Evolutionary conservation across 2,888 invertebrate genomes (phyloP).

Genomic region (Eupithecia exiguata): DNA sequence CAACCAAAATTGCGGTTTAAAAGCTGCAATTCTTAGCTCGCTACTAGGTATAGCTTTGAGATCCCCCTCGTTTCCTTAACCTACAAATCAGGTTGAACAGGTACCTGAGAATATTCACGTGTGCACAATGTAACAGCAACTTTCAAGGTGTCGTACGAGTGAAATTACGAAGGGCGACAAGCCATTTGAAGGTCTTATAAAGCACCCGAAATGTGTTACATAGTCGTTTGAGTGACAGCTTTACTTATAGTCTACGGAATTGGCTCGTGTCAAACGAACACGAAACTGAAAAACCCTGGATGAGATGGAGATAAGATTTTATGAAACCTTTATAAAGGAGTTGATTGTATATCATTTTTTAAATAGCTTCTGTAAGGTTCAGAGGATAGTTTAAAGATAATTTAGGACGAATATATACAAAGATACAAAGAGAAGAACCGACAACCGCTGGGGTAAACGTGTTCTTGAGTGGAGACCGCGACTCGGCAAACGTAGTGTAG

Average conservation of each 20-base stretch:
- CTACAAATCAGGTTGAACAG: slow-evolving; percentile 33
- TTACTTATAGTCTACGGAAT: slow-evolving; percentile 57
- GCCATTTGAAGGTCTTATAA: slow-evolving; percentile 63
- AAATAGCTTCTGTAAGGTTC: neutral
- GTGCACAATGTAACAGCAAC: slow-evolving; percentile 49
- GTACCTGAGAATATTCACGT: slow-evolving; percentile 45
- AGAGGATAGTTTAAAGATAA: neutral
- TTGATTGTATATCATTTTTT: neutral
- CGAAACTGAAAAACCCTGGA: neutral
- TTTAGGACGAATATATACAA: no score
- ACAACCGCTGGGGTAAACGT: no score
- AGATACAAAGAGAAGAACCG: no score
- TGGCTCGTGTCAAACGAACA: slow-evolving; percentile 31
- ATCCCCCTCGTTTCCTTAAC: slow-evolving; percentile 25
- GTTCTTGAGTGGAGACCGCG: no score
- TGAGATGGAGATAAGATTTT: no score
- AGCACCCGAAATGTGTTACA: slow-evolving; percentile 61
- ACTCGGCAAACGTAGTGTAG: no score
- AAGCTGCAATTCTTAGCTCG: slow-evolving; percentile 25
- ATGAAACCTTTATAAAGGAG: no score
- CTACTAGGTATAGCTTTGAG: slow-evolving; percentile 30
- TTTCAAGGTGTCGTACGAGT: slow-evolving; percentile 52
- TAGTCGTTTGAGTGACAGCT: slow-evolving; percentile 60
- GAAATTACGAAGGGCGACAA: slow-evolving; percentile 59
- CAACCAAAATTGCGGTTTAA: slow-evolving; percentile 5